Conservation (phyloP, 2,797 vertebrate species). For the Salmo trutta region DNA sequence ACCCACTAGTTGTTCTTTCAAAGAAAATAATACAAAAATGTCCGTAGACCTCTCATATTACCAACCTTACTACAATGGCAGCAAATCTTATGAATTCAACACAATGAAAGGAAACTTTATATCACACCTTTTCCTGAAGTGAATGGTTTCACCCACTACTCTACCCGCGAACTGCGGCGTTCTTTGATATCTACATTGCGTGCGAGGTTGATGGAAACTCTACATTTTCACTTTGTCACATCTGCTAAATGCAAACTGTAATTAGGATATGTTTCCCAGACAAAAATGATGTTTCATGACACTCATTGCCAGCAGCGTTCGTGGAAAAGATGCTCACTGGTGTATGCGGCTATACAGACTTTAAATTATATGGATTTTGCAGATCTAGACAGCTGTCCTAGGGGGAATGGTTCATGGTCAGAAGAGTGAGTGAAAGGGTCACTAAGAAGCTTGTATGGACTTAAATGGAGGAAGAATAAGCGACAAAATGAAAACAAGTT, state of each 20-base stretch:
- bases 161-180: too few species aligned
- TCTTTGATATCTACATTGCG: too few species aligned
- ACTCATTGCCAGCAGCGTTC: conserved; percentile 50
- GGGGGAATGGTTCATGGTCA: conserved; percentile 48
- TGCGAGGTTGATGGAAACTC: too few species aligned
- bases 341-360: conserved; percentile 41
- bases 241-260: conserved; percentile 9
- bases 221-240: too few species aligned
- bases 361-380: conserved; percentile 53
- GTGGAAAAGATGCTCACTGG: conserved; percentile 28
- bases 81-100: too few species aligned
- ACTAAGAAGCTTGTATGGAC: conserved; percentile 27
- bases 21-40: too few species aligned
- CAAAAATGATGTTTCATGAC: conserved; percentile 67
- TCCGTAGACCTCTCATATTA: too few species aligned
- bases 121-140: too few species aligned
- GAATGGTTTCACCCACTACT: too few species aligned
- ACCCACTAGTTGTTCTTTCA: too few species aligned
- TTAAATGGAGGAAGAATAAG: conserved; percentile 45
- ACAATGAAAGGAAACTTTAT: too few species aligned
- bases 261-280: conserved; percentile 62
- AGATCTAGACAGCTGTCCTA: conserved; percentile 34
- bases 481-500: conserved; percentile 19
- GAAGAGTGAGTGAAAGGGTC: conserved; percentile 1
- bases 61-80: too few species aligned